Evolutionary conservation across 2,888 invertebrate species (phyloP).

Genomic region (Drosophila greeni): DNA sequence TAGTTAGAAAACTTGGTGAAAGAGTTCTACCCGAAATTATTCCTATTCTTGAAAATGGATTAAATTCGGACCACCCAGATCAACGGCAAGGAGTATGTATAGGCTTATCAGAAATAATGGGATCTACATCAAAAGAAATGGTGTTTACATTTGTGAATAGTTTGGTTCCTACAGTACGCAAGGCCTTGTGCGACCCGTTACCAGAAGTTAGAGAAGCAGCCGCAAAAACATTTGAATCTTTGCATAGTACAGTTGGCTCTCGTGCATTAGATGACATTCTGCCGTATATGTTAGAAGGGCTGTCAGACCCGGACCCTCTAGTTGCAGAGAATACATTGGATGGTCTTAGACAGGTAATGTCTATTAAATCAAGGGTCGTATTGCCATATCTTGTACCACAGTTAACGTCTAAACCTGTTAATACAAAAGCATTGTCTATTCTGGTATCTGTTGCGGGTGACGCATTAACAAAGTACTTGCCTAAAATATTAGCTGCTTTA

Average conservation of each 20-base stretch:
- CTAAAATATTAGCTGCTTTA: conserved; percentile 94
- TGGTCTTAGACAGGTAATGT: conserved; percentile 97
- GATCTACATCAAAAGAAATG: conserved; percentile 96
- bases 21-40: conserved; percentile 98
- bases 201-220: conserved; percentile 96
- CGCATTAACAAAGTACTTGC: conserved; percentile 92
- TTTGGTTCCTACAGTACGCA: conserved; percentile 94
- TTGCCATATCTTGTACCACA: conserved; percentile 97
- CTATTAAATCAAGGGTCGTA: conserved; percentile 96
- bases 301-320: conserved; percentile 87
- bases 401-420: conserved; percentile 91
- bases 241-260: conserved; percentile 95
- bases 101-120: conserved; percentile 98
- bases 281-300: conserved; percentile 89
- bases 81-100: conserved; percentile 99
- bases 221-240: conserved; percentile 96
- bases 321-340: conserved; percentile 94
- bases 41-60: conserved; percentile 95
- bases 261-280: conserved; percentile 98
- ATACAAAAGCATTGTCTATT: conserved; percentile 95
- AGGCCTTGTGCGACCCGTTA: conserved; percentile 94
- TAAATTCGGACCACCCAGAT: conserved; percentile 94
- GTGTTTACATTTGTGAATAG: conserved; percentile 93
- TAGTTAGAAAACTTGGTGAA: conserved; percentile 98
- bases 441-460: conserved; percentile 97